Percentiles rank a stretch among this genome's conserved stretches.
Conservation (phyloP, 2,797 vertebrate species). For the Odontamblyopus rebecca region DNA sequence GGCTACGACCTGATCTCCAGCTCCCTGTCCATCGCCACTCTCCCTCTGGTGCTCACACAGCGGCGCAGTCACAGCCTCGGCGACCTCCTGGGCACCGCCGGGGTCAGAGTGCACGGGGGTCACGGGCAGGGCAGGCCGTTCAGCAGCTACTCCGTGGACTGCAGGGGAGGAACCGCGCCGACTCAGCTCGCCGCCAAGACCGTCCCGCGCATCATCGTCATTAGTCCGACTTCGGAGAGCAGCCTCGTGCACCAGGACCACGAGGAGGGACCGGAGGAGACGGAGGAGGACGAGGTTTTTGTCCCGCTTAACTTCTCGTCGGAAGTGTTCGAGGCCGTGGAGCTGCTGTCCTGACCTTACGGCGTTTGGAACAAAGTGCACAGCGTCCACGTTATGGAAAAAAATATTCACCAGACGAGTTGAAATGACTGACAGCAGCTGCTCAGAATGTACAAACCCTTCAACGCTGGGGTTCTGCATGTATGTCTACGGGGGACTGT, state of each 20-base stretch:
- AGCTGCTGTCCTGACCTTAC: constrained; percentile 65
- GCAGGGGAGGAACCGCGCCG: constrained; percentile 16
- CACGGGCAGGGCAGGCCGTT: neutral
- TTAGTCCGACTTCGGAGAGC: constrained; percentile 82
- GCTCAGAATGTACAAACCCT: neutral
- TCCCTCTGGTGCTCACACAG: constrained; percentile 56
- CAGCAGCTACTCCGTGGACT: constrained; percentile 53
- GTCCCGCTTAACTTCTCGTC: constrained; percentile 73
- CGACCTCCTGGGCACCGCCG: constrained; percentile 22
- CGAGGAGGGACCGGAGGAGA: constrained; percentile 44
- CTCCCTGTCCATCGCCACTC: constrained; percentile 72
- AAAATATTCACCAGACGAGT: neutral
- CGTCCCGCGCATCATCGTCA: constrained; percentile 79
- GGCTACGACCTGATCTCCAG: constrained; percentile 65
- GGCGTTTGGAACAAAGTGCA: neutral
- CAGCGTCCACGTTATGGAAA: neutral
- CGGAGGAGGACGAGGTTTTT: constrained; percentile 50
- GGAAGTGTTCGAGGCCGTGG: constrained; percentile 79
- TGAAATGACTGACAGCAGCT: neutral
- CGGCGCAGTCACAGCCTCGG: constrained; percentile 63
- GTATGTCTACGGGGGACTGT: too few species aligned
- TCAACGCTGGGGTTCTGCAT: too few species aligned
- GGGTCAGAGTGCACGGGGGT: constrained; percentile 8
- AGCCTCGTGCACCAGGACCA: constrained; percentile 65
- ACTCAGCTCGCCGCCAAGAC: constrained; percentile 17